Conservation (phyloP, 2,797 vertebrate genomes). For the Mallotus villosus region DNA sequence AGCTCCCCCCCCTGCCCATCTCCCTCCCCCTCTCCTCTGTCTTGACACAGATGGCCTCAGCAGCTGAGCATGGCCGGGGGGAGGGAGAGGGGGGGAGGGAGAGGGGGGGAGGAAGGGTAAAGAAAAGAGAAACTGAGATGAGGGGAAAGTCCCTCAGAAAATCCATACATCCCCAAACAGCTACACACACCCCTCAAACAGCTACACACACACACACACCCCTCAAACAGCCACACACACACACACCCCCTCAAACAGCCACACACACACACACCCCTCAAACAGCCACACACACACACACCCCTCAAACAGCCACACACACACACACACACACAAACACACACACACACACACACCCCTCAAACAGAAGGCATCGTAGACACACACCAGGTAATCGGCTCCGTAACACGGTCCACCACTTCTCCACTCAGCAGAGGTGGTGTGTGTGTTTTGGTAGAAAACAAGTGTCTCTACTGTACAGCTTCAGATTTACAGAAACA, state of each 20-base stretch:
- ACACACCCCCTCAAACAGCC: too few relatives aligned
- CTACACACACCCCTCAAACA: constrained; percentile 24
- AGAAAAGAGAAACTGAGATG: constrained; percentile 4
- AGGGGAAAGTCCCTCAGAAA: constrained; percentile 10
- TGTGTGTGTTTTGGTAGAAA: neutral
- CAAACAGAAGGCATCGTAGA: neutral
- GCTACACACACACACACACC: constrained; percentile 25
- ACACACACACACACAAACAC: constrained; percentile 31
- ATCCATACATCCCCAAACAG: constrained; percentile 1
- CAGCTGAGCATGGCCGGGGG: constrained; percentile 75
- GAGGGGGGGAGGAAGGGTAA: neutral
- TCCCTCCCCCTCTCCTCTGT: constrained; percentile 71
- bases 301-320: constrained; percentile 6
- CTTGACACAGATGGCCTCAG: constrained; percentile 76
- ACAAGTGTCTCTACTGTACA: neutral
- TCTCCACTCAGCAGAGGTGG: constrained; percentile 13
- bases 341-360: constrained; percentile 12
- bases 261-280: constrained; percentile 23
- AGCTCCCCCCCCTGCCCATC: constrained; percentile 53
- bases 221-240: too few relatives aligned
- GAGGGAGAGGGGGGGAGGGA: constrained; percentile 8
- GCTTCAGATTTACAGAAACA: constrained; percentile 10
- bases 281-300: constrained; percentile 25
- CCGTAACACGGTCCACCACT: constrained; percentile 30
- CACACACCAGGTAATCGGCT: constrained; percentile 31